These are phyloP conservation scores for Mamestra configurata DNA, from an alignment of 1,140 invertebrate species.

Conservation along the genomic window DNA sequence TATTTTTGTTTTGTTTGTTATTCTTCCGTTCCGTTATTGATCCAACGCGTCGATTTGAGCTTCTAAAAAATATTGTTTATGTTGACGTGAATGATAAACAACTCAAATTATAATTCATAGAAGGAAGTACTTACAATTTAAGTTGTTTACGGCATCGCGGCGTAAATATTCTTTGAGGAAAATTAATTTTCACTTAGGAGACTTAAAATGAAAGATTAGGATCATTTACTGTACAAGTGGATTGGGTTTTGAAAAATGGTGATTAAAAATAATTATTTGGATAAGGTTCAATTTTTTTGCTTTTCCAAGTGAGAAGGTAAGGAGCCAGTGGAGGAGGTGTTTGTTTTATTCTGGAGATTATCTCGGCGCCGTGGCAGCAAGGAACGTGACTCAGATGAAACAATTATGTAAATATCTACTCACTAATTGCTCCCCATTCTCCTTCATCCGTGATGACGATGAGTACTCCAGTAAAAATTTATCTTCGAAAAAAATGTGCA, in stretches of 20 bases:
- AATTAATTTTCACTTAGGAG: slow-evolving; percentile 10
- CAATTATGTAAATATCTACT: slow-evolving; percentile 51
- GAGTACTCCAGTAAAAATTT: slow-evolving; percentile 9
- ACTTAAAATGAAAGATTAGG: background rate
- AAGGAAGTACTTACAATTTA: slow-evolving; percentile 26
- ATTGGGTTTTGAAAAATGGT: background rate
- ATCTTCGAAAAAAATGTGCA: slow-evolving; percentile 40
- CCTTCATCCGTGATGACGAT: slow-evolving; percentile 31
- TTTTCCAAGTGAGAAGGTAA: slow-evolving; percentile 19
- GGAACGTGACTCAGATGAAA: slow-evolving; percentile 37
- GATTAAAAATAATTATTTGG: slow-evolving; percentile 9
- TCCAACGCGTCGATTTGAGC: background rate
- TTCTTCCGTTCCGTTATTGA: slow-evolving; percentile 11
- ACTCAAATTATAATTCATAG: slow-evolving; percentile 13
- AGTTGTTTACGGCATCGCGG: slow-evolving; percentile 24
- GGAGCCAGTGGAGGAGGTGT: background rate
- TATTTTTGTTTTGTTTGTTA: slow-evolving; percentile 20
- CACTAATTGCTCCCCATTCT: slow-evolving; percentile 41
- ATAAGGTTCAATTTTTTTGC: background rate
- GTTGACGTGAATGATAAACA: slow-evolving; percentile 17
- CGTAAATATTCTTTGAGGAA: slow-evolving; percentile 19
- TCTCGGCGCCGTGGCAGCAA: slow-evolving; percentile 16
- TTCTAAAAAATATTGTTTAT: slow-evolving; percentile 2
- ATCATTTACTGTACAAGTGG: background rate
- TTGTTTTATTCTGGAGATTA: slow-evolving; percentile 30